Conservation (phyloP, 1,140 invertebrate genomes). For the Panonychus citri region DNA sequence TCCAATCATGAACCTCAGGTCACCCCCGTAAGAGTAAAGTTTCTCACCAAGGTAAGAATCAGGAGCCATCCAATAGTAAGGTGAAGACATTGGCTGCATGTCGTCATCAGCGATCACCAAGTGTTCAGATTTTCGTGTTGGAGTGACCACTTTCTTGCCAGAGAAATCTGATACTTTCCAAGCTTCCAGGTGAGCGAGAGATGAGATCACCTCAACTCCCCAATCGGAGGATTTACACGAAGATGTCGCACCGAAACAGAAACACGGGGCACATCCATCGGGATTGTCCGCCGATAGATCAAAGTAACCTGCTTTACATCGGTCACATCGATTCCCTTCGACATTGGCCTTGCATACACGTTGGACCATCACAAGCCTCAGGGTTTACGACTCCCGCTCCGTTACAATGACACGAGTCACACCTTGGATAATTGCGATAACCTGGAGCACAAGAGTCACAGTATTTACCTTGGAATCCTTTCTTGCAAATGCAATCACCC, state of each 20-base stretch:
- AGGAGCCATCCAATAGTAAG: conserved; percentile 73
- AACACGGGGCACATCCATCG: conserved; percentile 64
- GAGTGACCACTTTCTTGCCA: conserved; percentile 15
- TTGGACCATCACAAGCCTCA: conserved; percentile 43
- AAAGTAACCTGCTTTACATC: conserved; percentile 56
- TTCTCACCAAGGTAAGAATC: conserved; percentile 30
- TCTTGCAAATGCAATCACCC: conserved; percentile 60
- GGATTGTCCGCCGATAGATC: conserved; percentile 45
- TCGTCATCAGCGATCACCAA: conserved; percentile 31
- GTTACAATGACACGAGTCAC: conserved; percentile 58
- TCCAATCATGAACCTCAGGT: conserved; percentile 41
- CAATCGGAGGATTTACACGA: conserved; percentile 35
- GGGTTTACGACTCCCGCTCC: conserved; percentile 37
- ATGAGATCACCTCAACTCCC: conserved; percentile 10
- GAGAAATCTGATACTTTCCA: conserved; percentile 24
- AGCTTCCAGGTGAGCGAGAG: conserved; percentile 7
- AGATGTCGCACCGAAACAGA: conserved; percentile 63
- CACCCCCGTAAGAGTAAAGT: conserved; percentile 55
- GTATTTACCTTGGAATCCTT: conserved; percentile 49
- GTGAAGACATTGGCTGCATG: conserved; percentile 31
- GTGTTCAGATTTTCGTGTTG: conserved; percentile 17
- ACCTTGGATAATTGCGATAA: conserved; percentile 49
- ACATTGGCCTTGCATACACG: conserved; percentile 72
- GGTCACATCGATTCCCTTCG: conserved; percentile 34
- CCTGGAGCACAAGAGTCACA: conserved; percentile 67